Conservation (phyloP, 1,140 invertebrate genomes). For the Drosophila sturtevanti region DNA sequence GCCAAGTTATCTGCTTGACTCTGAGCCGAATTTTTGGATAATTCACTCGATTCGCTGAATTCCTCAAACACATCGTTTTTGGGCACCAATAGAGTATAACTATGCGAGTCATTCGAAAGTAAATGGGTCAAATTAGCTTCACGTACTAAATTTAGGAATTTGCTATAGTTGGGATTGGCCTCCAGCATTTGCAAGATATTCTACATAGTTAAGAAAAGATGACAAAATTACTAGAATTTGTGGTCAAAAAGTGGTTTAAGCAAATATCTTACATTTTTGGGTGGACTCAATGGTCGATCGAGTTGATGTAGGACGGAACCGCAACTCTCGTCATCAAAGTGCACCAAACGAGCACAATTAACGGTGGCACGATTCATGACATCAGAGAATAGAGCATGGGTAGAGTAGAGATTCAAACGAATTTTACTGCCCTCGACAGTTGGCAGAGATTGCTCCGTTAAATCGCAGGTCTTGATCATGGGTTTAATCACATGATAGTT, state of each 20-base stretch:
- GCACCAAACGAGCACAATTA: conserved; percentile 86
- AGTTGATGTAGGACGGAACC: conserved; percentile 86
- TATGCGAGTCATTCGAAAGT: conserved; percentile 62
- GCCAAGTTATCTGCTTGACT: conserved; percentile 54
- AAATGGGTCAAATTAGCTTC: conserved; percentile 74
- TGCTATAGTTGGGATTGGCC: conserved; percentile 77
- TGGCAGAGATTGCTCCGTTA: conserved; percentile 84
- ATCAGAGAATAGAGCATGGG: conserved; percentile 84
- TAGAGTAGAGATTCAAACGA: conserved; percentile 85
- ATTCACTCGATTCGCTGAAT: conserved; percentile 73
- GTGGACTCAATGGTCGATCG: conserved; percentile 84
- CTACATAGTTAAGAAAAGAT: conserved; percentile 20
- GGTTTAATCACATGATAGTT: conserved; percentile 85
- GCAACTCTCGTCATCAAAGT: conserved; percentile 86
- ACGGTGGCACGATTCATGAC: conserved; percentile 84
- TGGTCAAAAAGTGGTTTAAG: too few species aligned
- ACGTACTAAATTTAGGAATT: conserved; percentile 75
- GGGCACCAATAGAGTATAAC: conserved; percentile 86
- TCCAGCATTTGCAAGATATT: conserved; percentile 72
- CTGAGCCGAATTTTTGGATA: conserved; percentile 31
- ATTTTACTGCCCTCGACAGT: conserved; percentile 83
- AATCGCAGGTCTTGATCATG: conserved; percentile 83
- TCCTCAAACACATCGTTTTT: conserved; percentile 86
- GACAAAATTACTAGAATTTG: background rate
- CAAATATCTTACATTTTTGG: conserved; percentile 77